These are phyloP conservation scores for Drosophila tristis DNA, from an alignment of 1,140 invertebrate species.

Conservation along the genomic window DNA sequence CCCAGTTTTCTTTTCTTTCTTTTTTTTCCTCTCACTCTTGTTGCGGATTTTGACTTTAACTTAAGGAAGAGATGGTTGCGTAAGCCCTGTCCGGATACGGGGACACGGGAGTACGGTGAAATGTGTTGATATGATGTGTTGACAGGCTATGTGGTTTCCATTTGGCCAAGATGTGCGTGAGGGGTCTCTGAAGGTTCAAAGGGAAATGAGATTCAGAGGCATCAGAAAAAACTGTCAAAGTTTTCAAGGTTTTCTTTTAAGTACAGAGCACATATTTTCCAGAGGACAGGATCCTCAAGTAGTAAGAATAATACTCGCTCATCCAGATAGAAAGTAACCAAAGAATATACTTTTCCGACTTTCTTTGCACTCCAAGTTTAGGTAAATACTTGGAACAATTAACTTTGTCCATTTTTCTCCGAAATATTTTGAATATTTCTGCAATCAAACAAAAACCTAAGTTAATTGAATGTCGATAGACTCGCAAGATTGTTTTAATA, in stretches of 20 bases:
- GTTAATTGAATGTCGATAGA: too few relatives aligned
- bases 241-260: background rate
- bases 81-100: slow-evolving; percentile 10
- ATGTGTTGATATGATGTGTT: slow-evolving; percentile 36
- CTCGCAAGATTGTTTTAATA: too few relatives aligned
- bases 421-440: too few relatives aligned
- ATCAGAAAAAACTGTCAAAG: background rate
- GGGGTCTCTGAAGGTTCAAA: too few relatives aligned
- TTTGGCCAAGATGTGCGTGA: slow-evolving; percentile 14
- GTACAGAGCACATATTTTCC: background rate
- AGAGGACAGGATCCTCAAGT: too few relatives aligned
- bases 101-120: background rate
- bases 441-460: too few relatives aligned
- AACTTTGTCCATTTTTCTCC: too few relatives aligned
- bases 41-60: slow-evolving; percentile 38
- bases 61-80: slow-evolving; percentile 30
- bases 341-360: too few relatives aligned
- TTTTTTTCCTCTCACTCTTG: background rate
- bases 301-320: too few relatives aligned
- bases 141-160: slow-evolving; percentile 48
- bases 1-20: background rate
- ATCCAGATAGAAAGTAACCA: too few relatives aligned
- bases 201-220: background rate
- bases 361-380: too few relatives aligned
- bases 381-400: too few relatives aligned